A percentile compares a stretch with the other conserved stretches of the same genome.
Conservation (phyloP, 2,113 vertebrate genomes). For the Phyllostomus discolor region DNA sequence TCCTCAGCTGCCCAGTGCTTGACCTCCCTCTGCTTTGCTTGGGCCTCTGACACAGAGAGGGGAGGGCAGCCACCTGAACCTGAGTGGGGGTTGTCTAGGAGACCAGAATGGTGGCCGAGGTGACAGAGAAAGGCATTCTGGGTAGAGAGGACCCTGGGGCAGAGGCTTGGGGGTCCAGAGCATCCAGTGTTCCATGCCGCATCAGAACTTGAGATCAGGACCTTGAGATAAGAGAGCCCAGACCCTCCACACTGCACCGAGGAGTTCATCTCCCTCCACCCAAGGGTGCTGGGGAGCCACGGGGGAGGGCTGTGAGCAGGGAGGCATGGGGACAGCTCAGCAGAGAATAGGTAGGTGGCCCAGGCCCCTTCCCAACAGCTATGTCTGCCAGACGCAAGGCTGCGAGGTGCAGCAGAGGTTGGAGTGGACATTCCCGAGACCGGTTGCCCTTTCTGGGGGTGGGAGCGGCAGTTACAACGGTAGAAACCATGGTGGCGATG, state of each 20-base stretch:
- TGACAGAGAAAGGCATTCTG: constrained; percentile 43
- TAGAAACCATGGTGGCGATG: fast-evolving
- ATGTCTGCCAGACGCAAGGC: neutral
- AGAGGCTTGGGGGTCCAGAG: neutral
- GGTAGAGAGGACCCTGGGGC: neutral
- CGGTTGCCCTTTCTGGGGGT: neutral
- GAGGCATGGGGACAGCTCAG: neutral
- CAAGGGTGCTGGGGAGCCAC: neutral
- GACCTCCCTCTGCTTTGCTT: neutral
- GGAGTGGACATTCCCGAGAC: neutral
- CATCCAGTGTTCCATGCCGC: too few relatives aligned
- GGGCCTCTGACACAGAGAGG: neutral
- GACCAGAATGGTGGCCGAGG: constrained; percentile 62
- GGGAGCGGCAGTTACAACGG: neutral
- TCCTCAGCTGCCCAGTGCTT: too few relatives aligned
- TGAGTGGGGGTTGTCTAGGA: neutral
- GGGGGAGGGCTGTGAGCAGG: neutral
- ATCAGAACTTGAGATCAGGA: neutral
- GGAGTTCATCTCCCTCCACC: too few relatives aligned
- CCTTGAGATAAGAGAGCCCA: neutral
- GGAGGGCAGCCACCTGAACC: neutral
- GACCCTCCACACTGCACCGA: fast-evolving
- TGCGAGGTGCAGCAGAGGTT: neutral
- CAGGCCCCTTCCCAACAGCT: fast-evolving
- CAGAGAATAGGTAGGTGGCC: neutral